Evolutionary conservation across 2,797 vertebrate genomes (phyloP).

Genomic region (Chrysocyon brachyurus): DNA sequence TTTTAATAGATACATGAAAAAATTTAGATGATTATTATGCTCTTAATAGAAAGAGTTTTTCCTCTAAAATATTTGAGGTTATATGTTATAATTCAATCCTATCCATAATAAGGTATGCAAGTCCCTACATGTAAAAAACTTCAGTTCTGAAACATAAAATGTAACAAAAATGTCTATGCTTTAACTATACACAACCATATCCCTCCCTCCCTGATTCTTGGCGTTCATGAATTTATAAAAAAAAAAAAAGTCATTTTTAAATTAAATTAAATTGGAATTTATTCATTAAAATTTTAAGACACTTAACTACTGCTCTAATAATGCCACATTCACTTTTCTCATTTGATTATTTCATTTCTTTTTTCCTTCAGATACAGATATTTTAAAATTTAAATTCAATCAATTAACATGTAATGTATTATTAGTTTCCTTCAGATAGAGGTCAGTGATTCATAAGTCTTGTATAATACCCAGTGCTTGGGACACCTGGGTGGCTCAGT

Average conservation of each 20-base stretch:
- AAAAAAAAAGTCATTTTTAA: conserved; percentile 39
- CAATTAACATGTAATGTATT: too few species aligned
- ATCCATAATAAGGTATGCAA: neutral
- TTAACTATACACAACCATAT: neutral
- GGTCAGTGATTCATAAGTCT: too few species aligned
- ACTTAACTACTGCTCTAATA: neutral
- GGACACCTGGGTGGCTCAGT: too few species aligned
- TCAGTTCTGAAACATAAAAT: neutral
- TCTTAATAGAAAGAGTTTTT: neutral
- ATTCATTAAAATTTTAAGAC: neutral
- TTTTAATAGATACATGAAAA: neutral
- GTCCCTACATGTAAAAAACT: neutral
- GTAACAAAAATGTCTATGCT: neutral
- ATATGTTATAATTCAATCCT: neutral
- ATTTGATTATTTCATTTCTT: conserved; percentile 40
- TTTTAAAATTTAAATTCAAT: neutral
- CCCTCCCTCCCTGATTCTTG: neutral
- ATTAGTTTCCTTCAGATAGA: too few species aligned
- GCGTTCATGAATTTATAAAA: neutral
- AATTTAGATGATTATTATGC: neutral
- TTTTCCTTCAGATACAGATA: neutral
- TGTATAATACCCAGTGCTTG: too few species aligned
- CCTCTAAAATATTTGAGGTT: neutral
- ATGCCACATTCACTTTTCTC: neutral
- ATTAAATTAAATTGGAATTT: neutral